Base-by-base conservation (phyloP, 2,113 vertebrate genomes). In the Oreochromis aureus region DNA sequence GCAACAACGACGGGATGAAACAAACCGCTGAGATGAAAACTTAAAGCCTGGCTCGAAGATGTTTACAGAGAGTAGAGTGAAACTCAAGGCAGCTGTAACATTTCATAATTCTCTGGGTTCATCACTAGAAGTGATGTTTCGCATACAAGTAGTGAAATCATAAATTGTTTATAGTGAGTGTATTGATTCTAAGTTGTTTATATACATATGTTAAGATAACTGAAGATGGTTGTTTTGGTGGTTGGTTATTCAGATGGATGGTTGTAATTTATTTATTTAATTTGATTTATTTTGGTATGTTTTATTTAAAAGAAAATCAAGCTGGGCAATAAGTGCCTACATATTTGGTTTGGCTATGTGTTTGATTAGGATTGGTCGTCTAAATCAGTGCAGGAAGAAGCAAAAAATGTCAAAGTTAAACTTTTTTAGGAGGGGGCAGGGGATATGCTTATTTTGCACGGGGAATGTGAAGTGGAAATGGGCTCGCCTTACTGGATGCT, bases 321-420 rank as follows among this genome's bases (percentile, higher is more conserved):
- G 63, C 11, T 22, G 0, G 1, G 0, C 6, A 3, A 3, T 69
- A 66, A 66, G 61, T 66, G 10, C 61, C 7, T 39, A 69, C 61
- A 69, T 69, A 39, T 69, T 69, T 69, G 34, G 61, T 5, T 66
- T 66, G 36, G 2, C 24, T 48, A 2, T 48, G 41, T 19, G 10
- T 78, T 78, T 32, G 27, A 8, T 51, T 78, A 8, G 27, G 24
- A 76, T 30, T 76, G 30, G 24, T 48, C 1, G 0, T 48, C 46
- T 78, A 32, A 19, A 51, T 78, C 24, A 19, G 18, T 32, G 27
- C 24, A 51, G 24, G 10, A 32, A 76, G 39, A 27, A 39, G 66
- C 7, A 46, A 44, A 44, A 24, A 73, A 16, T 10, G 12, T 16
- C 3, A 71, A 44, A 71, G 66, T 71, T 71, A 10, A 16, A 18